phyloP scores from a whole-genome alignment of 2,888 invertebrate genomes.

The Heteromurus nitidus region DNA sequence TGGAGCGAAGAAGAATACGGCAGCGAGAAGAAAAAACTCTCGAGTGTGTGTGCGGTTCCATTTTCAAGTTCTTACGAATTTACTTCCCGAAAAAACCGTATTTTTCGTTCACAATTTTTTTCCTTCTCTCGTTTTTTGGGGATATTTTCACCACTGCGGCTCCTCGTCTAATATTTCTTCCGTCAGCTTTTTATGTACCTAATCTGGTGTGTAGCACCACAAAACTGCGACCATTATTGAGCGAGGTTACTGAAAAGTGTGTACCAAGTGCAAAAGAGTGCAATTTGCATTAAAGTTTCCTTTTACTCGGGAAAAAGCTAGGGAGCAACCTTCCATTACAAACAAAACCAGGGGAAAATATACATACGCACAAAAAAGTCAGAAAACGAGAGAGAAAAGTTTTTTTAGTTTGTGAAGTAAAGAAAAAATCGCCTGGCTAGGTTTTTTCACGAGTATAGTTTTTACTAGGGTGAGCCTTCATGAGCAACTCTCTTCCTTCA shows the following conservation, averaged over 20 bases:
- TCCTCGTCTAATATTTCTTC: constrained; percentile 47
- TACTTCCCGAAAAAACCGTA: too few species aligned
- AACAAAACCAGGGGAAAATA: not conserved
- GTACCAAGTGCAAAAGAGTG: constrained; percentile 48
- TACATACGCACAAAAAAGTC: not conserved
- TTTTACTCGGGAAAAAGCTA: not conserved
- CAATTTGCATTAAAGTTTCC: constrained; percentile 52
- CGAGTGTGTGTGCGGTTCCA: too few species aligned
- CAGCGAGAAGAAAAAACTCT: not conserved
- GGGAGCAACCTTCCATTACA: too few species aligned
- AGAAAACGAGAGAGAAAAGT: not conserved
- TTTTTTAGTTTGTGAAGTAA: constrained; percentile 1
- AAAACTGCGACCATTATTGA: constrained; percentile 39
- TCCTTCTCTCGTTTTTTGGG: not conserved
- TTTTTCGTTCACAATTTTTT: not conserved
- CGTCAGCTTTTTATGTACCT: constrained; percentile 55
- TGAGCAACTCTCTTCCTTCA: constrained; percentile 16
- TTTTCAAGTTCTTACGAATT: too few species aligned
- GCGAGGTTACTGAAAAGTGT: constrained; percentile 30
- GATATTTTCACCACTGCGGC: too few species aligned
- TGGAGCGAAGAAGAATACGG: not conserved
- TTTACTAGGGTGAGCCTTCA: too few species aligned
- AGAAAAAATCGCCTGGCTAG: constrained; percentile 31
- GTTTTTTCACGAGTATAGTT: constrained; percentile 42
- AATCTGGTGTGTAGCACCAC: constrained; percentile 36